Conservation (phyloP, 53 echinoderm and acorn worm genomes). For the Patiria pectinifera region DNA sequence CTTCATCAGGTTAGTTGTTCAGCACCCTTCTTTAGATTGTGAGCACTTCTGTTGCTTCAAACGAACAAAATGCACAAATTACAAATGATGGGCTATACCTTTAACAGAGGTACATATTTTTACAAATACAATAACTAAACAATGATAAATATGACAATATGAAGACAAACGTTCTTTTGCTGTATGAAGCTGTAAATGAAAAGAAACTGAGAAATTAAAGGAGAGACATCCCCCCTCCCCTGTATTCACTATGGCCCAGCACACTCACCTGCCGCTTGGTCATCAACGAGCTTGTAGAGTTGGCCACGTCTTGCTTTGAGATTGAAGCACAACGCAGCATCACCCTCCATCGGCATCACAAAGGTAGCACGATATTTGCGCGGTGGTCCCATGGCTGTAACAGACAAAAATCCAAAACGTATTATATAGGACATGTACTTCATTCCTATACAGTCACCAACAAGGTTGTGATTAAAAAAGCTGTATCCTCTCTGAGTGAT, state of each 20-base stretch:
- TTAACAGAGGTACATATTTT: too few relatives aligned
- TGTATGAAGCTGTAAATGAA: too few relatives aligned
- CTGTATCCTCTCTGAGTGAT: too few relatives aligned
- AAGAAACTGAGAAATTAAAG: too few relatives aligned
- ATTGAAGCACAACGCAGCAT: neutral
- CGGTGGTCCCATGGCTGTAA: neutral
- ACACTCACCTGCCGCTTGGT: neutral
- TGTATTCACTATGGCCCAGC: neutral
- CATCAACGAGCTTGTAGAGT: neutral
- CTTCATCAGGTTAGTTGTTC: too few relatives aligned
- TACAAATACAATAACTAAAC: too few relatives aligned
- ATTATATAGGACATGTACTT: neutral
- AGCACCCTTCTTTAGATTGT: too few relatives aligned
- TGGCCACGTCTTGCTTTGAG: neutral
- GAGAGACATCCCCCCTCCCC: neutral
- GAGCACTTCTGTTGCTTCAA: too few relatives aligned
- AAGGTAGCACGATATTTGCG: neutral
- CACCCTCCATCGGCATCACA: neutral
- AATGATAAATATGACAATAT: neutral
- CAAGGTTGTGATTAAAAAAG: too few relatives aligned
- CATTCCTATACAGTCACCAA: neutral
- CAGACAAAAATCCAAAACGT: neutral
- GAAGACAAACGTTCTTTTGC: too few relatives aligned
- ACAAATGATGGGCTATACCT: too few relatives aligned
- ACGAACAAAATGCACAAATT: too few relatives aligned